These are phyloP conservation scores for Coenonympha glycerion DNA, from an alignment of 2,888 invertebrate genomes.

Conservation along the genomic window DNA sequence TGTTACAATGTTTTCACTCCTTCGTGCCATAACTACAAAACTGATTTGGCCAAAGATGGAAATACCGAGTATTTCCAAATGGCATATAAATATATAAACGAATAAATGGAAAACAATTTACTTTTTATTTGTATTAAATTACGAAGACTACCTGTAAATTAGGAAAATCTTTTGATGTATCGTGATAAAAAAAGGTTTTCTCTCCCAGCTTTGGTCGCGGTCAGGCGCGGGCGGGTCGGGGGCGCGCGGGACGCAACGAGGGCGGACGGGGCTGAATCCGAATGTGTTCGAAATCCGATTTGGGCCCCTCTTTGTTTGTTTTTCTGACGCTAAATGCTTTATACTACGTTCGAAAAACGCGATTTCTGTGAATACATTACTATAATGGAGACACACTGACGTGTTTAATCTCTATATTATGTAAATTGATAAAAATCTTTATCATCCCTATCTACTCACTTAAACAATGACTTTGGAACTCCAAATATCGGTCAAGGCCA, in stretches of 20 bases:
- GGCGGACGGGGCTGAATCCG: neutral
- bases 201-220: neutral
- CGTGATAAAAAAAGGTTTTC: conserved; percentile 12
- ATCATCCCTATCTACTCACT: too few relatives aligned
- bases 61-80: too few relatives aligned
- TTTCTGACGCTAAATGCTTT: neutral
- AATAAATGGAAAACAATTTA: too few relatives aligned
- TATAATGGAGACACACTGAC: too few relatives aligned
- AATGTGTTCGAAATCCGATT: neutral
- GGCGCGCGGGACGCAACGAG: neutral
- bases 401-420: too few relatives aligned
- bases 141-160: conserved; percentile 8
- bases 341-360: too few relatives aligned
- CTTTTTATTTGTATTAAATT: conserved; percentile 10
- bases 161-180: conserved; percentile 17
- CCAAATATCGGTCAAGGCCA: neutral
- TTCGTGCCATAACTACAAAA: too few relatives aligned
- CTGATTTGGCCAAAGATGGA: too few relatives aligned
- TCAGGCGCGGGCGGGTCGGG: neutral
- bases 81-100: too few relatives aligned
- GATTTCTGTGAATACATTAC: too few relatives aligned
- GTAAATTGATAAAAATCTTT: too few relatives aligned
- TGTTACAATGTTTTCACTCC: too few relatives aligned
- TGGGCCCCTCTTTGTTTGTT: neutral
- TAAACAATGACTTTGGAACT: neutral